Percentiles rank a stretch among this genome's conserved stretches.
These are phyloP conservation scores for Brachionus rotundiformis DNA, from an alignment of 1,140 invertebrate species.

Conservation along the genomic window DNA sequence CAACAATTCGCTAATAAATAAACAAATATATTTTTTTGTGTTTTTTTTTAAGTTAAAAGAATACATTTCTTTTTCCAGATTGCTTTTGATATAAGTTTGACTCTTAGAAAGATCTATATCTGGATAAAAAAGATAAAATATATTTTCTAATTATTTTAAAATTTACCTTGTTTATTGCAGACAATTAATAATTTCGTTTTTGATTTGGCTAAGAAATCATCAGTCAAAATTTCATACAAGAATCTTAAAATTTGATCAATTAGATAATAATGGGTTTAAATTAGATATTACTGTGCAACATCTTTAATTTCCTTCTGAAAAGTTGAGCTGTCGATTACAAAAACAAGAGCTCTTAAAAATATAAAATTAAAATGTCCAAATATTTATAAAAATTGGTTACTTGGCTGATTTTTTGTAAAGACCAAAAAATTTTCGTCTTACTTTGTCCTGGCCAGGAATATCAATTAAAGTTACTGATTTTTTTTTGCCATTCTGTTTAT, in stretches of 20 bases:
- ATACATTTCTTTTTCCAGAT: conserved; percentile 51
- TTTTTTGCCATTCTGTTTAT: conserved; percentile 19
- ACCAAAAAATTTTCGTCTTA: conserved; percentile 10
- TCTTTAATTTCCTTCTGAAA: conserved; percentile 40
- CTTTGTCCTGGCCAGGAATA: conserved; percentile 49
- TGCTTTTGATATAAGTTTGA: conserved; percentile 23
- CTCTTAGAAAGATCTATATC: conserved; percentile 38
- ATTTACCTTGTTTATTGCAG: conserved; percentile 46
- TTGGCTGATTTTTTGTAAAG: conserved; percentile 31
- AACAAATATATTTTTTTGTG: too few species aligned
- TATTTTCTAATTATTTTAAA: neutral
- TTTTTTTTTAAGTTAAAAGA: neutral
- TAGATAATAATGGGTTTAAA: neutral
- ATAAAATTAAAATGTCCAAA: neutral
- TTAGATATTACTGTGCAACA: conserved; percentile 30
- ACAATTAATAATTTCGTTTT: neutral
- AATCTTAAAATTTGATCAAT: neutral
- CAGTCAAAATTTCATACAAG: conserved; percentile 33
- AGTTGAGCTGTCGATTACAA: conserved; percentile 29
- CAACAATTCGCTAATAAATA: conserved; percentile 3
- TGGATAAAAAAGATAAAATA: neutral
- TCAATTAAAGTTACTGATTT: conserved; percentile 23
- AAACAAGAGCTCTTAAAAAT: conserved; percentile 12
- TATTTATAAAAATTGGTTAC: neutral
- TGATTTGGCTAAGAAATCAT: neutral